Conservation (phyloP, 1,140 invertebrate species). For the Macrostomum lignano region DNA sequence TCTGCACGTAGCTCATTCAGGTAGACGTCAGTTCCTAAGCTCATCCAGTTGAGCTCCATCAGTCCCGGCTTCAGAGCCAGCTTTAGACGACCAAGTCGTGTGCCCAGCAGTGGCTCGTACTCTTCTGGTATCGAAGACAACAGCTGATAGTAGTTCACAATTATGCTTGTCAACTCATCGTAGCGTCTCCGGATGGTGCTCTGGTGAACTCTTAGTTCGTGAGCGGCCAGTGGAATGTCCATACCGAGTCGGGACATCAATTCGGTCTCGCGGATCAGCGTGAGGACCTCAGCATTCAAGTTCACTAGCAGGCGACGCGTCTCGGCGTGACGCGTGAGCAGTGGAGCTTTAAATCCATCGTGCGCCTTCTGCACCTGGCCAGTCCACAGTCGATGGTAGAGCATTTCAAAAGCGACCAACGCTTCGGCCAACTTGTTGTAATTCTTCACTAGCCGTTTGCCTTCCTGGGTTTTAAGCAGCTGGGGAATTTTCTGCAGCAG, state of each 20-base stretch:
- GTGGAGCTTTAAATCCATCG: constrained; percentile 18
- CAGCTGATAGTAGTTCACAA: constrained; percentile 29
- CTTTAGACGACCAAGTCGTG: constrained; percentile 38
- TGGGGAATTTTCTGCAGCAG: constrained; percentile 30
- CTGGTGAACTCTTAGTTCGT: constrained; percentile 35
- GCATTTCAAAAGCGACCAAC: constrained; percentile 26
- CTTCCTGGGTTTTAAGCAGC: constrained; percentile 29
- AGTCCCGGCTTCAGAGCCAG: constrained; percentile 41
- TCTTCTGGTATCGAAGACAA: constrained; percentile 60
- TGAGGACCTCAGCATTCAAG: constrained; percentile 24
- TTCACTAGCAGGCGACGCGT: constrained; percentile 25
- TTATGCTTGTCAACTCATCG: constrained; percentile 42
- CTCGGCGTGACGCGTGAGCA: constrained; percentile 21
- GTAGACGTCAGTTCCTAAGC: constrained; percentile 42
- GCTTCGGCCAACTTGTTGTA: constrained; percentile 35
- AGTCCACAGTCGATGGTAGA: constrained; percentile 1
- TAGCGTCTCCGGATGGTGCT: constrained; percentile 48
- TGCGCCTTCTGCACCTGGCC: constrained; percentile 14
- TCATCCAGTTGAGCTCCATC: constrained; percentile 46
- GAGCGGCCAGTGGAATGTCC: constrained; percentile 49
- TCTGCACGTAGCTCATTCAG: constrained; percentile 36
- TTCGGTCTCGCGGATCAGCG: constrained; percentile 51
- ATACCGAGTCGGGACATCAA: constrained; percentile 51
- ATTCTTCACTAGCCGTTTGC: constrained; percentile 30
- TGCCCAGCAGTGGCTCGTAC: constrained; percentile 51